A percentile compares a stretch with the other conserved stretches of the same genome.
These are phyloP conservation scores for Lepidocyrtinus sp. DNA, from an alignment of 2,888 invertebrate genomes.

Conservation along the genomic window DNA sequence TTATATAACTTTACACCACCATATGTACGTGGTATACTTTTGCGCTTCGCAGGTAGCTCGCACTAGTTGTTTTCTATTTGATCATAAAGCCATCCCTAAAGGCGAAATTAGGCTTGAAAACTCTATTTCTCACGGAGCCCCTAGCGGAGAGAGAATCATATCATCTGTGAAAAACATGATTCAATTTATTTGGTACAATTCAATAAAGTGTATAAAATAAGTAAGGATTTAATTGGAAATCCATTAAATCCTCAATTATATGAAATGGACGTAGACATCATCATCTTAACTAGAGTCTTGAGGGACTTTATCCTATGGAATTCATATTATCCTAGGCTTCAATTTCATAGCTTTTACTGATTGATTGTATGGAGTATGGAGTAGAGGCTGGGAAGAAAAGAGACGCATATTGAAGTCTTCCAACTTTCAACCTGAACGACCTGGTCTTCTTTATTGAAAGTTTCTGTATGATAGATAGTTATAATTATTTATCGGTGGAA, in stretches of 20 bases:
- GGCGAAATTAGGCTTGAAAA: not conserved
- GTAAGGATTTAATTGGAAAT: not conserved
- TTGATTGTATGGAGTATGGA: too few species aligned
- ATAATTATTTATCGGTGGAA: not conserved
- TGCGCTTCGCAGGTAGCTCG: not conserved
- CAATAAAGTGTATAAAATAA: not conserved
- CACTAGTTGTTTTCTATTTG: not conserved
- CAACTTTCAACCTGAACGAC: not conserved
- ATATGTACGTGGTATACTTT: too few species aligned
- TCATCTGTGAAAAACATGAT: not conserved
- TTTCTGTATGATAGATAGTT: not conserved
- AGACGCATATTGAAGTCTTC: not conserved
- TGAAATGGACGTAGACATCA: not conserved
- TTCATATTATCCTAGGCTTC: too few species aligned
- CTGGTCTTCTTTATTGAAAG: not conserved
- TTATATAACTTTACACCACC: too few species aligned
- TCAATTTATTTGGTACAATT: not conserved
- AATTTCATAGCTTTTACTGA: too few species aligned
- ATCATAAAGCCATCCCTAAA: not conserved
- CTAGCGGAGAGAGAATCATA: too few species aligned
- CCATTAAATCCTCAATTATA: not conserved
- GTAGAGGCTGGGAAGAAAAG: too few species aligned
- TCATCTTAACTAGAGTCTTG: too few species aligned
- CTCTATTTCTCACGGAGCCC: not conserved
- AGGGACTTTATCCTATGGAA: too few species aligned